Evolutionary conservation across 2,888 invertebrate genomes (phyloP), one percentile per base, ranked within the genome.

Genomic region (Adelphocoris suturalis): DNA sequence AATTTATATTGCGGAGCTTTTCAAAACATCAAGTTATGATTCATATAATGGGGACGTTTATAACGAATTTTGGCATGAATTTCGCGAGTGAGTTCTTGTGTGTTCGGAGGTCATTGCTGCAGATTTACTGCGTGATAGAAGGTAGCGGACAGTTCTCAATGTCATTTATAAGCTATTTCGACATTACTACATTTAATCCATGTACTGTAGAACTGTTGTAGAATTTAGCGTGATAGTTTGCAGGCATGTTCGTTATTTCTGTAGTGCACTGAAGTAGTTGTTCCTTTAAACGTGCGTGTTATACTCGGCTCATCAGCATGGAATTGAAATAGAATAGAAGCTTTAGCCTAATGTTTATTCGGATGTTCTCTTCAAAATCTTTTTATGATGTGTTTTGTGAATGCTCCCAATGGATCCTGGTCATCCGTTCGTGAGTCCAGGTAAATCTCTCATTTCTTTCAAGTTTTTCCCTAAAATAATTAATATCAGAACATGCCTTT

Each of bases 401-500:
- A 91, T 91, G 91, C 91, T 91, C 86, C 84, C 91, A 91, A 90
- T 88, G 90, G 91, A 91, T 91, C 91, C 82, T 91, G 91, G 91
- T 91, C 91, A 68, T 52, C 91, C 55, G 87, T 90, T 61, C 90
- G 90, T 48, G 91, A 91, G 86, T 91, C 91, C 76, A 91, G 91
- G 91, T 91, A 91, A 91, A 81, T 76, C 46, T 37, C 76, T 37
- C 61, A 61, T 13, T 23, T 27, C n/a, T n/a, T n/a, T n/a, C n/a
- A n/a, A n/a, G n/a, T n/a, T 37, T 37, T 37, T 37, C 37, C 37
- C 2, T 37, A 37, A 37, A 37, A 37, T 37, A 37, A 4, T 37
- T 4, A 37, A 37, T 37, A 37, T 37, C 37, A 37, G 37, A 37
- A 37, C 37, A 7, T 37, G 37, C 2, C 37, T 4, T 7, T 37